These are phyloP conservation scores for Pegoplata infirma DNA, from an alignment of 2,888 invertebrate species.

Conservation along the genomic window DNA sequence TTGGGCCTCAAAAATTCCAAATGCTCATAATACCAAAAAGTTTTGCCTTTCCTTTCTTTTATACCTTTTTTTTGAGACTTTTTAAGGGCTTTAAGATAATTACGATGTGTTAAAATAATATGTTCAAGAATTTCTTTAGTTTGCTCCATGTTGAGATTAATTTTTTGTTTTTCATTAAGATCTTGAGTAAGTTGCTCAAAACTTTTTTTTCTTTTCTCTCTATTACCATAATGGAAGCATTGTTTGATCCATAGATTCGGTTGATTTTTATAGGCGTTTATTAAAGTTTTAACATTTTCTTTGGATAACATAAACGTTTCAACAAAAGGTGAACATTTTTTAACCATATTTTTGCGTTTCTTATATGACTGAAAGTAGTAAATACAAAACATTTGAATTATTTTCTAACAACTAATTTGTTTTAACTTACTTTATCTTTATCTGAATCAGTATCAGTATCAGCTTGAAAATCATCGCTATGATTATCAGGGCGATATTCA, in stretches of 20 bases:
- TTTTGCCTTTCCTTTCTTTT: constrained; percentile 22
- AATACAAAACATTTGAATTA: not conserved
- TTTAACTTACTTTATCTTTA: constrained; percentile 27
- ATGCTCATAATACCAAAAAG: constrained; percentile 36
- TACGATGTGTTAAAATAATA: not conserved
- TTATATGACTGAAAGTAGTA: not conserved
- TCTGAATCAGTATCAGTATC: constrained; percentile 40
- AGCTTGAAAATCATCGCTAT: too few species aligned
- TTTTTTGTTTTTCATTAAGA: not conserved
- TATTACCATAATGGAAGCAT: not conserved
- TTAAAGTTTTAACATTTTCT: not conserved
- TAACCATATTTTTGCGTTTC: not conserved
- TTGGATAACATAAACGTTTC: not conserved
- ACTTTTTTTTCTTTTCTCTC: not conserved
- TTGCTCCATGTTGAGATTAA: not conserved
- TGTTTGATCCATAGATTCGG: constrained; percentile 9
- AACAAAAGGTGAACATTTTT: not conserved
- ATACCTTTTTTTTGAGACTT: constrained; percentile 21
- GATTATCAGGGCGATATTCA: too few species aligned
- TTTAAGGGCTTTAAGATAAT: not conserved
- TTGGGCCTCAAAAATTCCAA: constrained; percentile 45
- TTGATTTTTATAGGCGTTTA: constrained; percentile 2
- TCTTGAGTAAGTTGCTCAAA: not conserved
- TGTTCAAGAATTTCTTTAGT: not conserved
- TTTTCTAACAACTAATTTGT: too few species aligned